Percentiles rank a stretch among this genome's conserved stretches.
phyloP scores from a whole-genome alignment of 2,113 vertebrate genomes.

The Syngnathoides biaculeatus region DNA sequence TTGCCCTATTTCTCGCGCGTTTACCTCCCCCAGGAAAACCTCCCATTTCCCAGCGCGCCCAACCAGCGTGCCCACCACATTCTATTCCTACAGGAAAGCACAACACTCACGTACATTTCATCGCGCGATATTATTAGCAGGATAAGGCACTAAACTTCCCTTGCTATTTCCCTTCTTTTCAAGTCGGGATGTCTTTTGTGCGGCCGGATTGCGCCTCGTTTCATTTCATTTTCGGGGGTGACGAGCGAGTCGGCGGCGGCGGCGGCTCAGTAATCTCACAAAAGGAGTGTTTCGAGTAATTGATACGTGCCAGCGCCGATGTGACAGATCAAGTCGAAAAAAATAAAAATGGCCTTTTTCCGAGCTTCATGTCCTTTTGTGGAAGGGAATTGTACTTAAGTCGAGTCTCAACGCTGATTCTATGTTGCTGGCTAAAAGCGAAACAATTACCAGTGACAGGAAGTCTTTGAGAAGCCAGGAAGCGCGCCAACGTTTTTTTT shows the following conservation, averaged over 20 bases:
- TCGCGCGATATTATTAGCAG: background rate
- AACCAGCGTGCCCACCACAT: conserved; percentile 33
- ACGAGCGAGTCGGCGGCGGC: conserved; percentile 1
- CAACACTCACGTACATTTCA: background rate
- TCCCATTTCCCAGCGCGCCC: conserved; percentile 22
- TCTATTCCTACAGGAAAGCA: conserved; percentile 37
- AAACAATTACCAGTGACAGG: background rate
- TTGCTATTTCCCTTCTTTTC: conserved; percentile 1
- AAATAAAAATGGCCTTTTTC: background rate
- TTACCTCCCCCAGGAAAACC: conserved; percentile 12
- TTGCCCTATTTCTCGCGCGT: conserved; percentile 22
- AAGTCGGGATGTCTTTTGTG: conserved; percentile 2
- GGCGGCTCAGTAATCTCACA: conserved; percentile 11
- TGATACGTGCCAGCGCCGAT: conserved; percentile 11
- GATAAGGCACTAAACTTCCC: background rate
- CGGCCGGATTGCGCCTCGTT: background rate
- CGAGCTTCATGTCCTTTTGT: background rate
- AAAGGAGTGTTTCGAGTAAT: conserved; percentile 21
- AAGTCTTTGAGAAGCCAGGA: background rate
- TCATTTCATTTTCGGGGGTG: conserved; percentile 2
- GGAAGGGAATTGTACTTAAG: background rate
- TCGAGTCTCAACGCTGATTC: background rate
- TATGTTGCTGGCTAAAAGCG: background rate
- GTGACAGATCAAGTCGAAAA: background rate
- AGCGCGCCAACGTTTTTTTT: background rate